Percentiles rank a stretch among this genome's conserved stretches.
Evolutionary conservation across 2,797 vertebrate species (phyloP).

Genomic region (Spondyliosoma cantharus): DNA sequence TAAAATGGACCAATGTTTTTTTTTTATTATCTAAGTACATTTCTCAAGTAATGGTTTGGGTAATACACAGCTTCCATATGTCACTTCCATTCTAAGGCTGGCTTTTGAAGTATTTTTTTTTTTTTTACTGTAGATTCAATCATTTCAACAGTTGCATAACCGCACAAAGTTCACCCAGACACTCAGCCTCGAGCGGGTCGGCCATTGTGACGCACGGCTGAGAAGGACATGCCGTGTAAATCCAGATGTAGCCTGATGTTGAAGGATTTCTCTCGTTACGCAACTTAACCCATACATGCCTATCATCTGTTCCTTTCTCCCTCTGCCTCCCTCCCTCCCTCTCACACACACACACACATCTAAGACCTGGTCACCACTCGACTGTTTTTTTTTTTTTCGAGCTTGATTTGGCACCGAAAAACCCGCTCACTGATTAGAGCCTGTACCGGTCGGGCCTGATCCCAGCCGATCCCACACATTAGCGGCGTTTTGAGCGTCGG

Average conservation of each 20-base stretch:
- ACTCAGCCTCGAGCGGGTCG: not conserved
- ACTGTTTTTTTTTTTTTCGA: slow-evolving; percentile 32
- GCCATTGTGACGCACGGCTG: not conserved
- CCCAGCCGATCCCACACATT: slow-evolving; percentile 39
- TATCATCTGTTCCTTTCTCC: not conserved
- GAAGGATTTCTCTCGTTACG: not conserved
- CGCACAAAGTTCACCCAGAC: not conserved
- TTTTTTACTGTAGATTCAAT: not conserved
- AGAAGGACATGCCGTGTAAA: slow-evolving; percentile 5
- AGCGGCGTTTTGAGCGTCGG: slow-evolving; percentile 26
- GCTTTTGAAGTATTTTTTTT: not conserved
- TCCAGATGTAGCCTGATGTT: not conserved
- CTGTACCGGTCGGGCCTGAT: slow-evolving; percentile 16
- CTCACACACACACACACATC: slow-evolving; percentile 22
- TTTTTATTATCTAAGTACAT: not conserved
- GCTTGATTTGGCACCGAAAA: slow-evolving; percentile 40
- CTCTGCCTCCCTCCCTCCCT: not conserved
- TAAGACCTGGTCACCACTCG: slow-evolving; percentile 15
- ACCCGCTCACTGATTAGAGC: slow-evolving; percentile 27
- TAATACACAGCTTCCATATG: not conserved
- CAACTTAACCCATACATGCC: not conserved
- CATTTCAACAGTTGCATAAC: not conserved
- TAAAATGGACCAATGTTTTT: not conserved
- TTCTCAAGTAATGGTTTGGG: not conserved
- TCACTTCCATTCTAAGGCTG: not conserved